Evolutionary conservation across 1,140 invertebrate species (phyloP), one percentile per base, ranked within the genome.

Genomic region (Paralvinella palmiformis): DNA sequence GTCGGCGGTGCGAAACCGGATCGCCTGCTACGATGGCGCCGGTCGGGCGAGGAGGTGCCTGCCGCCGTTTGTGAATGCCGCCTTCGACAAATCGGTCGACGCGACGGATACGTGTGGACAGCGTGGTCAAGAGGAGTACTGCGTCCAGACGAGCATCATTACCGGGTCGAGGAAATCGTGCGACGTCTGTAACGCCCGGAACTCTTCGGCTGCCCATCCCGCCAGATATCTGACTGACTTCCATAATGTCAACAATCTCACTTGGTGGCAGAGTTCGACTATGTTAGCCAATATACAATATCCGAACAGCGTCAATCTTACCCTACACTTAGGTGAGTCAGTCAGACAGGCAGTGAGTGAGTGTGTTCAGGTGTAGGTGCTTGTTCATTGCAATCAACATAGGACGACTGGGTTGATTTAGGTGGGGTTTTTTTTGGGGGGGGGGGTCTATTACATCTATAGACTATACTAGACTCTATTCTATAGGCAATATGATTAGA

Each of bases 41-140:
- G 75, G 77, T 45, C 62, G 67, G 24, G 75, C 85, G 17, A 84
- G 95, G 89, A 86, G 91, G 83, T 98, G 96, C 79, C 88, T 94
- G 69, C 94, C 96, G 0, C 94, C 98, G 74, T 98, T 98, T 79
- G 95, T 97, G 31, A 99, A 99, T 79, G 94, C 94, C 20, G 96
- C 96, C 6, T 98, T 94, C 82, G 91, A 91, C 5, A 87, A 88
- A 10, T 83, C 86, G 0, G 91, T 98, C 0, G 84, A 87, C 32
- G 91, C 92, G 0, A 93, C 91, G 4, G 92, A 90, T 72, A 93
- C 91, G 20, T 98, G 96, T 79, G 96, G 95, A 3, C 17, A 32
- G 31, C 13, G 24, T 17, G 61, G 75, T 70, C 1, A 80, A 81
- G 7, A 80, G 83, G 65, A 74, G 72, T 62, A 66, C 15, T 81